Base-by-base conservation (phyloP, 2,888 invertebrate species). In the Drosophila mulleri region DNA sequence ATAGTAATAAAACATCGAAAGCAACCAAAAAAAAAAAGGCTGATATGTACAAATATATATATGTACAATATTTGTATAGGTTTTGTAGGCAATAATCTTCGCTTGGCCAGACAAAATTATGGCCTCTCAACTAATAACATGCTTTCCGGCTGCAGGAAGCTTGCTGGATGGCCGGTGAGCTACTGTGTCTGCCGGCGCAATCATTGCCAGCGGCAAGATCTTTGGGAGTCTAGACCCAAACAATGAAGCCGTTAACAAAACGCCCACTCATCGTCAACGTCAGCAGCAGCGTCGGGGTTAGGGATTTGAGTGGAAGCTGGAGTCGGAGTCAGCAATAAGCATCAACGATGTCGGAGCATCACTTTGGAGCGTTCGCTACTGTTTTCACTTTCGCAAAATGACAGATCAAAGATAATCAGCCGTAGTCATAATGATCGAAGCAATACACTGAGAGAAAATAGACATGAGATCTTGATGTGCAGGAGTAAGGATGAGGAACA, bases 361-460 rank as follows among this genome's bases (percentile, higher is more conserved):
- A 61, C 42, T 53, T 66, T 66, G 66, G 45, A 39, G 66, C 70
- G 50, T 58, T 48, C 71, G 74, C 74, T 82, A 69, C 75, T 79
- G 74, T 81, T 84, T 83, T 84, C 83, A 75, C 73, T 78, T 83
- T 81, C 62, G 81, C 73, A 69, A 85, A 84, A 88, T 81, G 77
- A 83, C 85, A 83, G 84, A 81, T 85, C 86, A 77, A 81, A 82
- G 79, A 81, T 83, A 75, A 73, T 74, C 76, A 78, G 72, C 80
- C 72, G 72, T 65, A 62, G 65, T 67, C 72, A 65, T 83, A 83
- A 83, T 79, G 83, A 79, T 64, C 53, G 70, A 52, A 69, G 63
- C 20, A 2, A 6, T 48, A 41, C 59, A 59, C 48, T 59, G 9
- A 39, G 48, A 11, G 48, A 59, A 59, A 58, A n/a, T 2, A 20